These are phyloP conservation scores for Drosophila aff. DNA, from an alignment of 1,140 invertebrate species.

Conservation along the genomic window DNA sequence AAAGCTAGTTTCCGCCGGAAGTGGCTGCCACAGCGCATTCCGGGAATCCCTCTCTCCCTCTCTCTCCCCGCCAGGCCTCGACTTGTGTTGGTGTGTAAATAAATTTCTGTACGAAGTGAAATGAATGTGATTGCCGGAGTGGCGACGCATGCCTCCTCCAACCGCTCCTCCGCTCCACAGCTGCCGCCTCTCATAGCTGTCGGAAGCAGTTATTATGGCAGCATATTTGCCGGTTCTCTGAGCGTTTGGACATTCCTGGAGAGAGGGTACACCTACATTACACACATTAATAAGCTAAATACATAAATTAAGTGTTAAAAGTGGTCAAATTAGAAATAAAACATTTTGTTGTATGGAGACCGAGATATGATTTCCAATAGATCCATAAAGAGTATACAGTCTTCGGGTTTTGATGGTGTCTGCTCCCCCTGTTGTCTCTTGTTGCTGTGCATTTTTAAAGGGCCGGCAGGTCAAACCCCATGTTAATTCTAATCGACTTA, in stretches of 20 bases:
- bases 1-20: conserved; percentile 83
- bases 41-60: conserved; percentile 21
- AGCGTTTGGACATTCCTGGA: conserved; percentile 3
- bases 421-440: not conserved
- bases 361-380: not conserved
- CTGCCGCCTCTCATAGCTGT: conserved; percentile 42
- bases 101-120: conserved; percentile 80
- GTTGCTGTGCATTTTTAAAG: not conserved
- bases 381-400: conserved; percentile 6
- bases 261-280: too few species aligned
- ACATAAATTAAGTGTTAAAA: conserved; percentile 5
- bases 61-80: not conserved
- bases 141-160: conserved; percentile 40
- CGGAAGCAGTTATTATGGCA: conserved; percentile 77
- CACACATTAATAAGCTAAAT: not conserved
- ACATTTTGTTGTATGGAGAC: not conserved
- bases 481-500: conserved; percentile 72
- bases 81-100: conserved; percentile 68
- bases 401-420: not conserved
- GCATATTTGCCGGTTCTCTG: conserved; percentile 68
- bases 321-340: not conserved
- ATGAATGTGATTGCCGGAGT: conserved; percentile 79
- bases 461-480: not conserved
- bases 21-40: conserved; percentile 73
- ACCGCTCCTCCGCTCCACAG: conserved; percentile 5